These are phyloP conservation scores for Zoroaster sp. DNA, from an alignment of 53 echinoderm and acorn worm species.

Conservation along the genomic window DNA sequence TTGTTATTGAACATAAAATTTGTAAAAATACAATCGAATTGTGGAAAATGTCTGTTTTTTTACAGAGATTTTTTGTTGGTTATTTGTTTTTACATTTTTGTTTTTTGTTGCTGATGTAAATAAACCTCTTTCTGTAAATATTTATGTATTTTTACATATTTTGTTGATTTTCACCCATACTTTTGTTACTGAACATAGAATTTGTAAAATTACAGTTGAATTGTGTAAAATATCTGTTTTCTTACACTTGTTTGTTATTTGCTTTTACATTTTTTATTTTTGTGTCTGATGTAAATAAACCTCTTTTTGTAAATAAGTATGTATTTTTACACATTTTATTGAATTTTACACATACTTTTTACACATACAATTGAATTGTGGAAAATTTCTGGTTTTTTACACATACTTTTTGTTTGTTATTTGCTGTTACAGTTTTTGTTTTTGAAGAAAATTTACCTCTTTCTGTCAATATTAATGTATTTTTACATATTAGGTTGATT, in stretches of 20 bases:
- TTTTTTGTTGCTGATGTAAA: not conserved
- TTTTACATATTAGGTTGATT: not conserved
- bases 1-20: too few species aligned
- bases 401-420: not conserved
- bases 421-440: not conserved
- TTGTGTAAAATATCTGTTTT: not conserved
- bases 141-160: not conserved
- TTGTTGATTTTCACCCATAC: not conserved
- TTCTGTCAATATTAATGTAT: not conserved
- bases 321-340: not conserved
- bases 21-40: too few species aligned
- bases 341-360: not conserved
- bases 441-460: not conserved
- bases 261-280: not conserved
- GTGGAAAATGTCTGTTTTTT: not conserved
- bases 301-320: too few species aligned
- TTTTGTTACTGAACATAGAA: not conserved
- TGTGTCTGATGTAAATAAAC: too few species aligned
- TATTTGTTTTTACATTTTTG: not conserved
- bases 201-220: not conserved
- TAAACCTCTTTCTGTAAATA: not conserved
- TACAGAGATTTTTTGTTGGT: not conserved
- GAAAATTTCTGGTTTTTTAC: not conserved
- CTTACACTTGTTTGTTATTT: not conserved
- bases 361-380: not conserved